Percentiles rank a stretch among this genome's conserved stretches.
These are phyloP conservation scores for Micromussa lordhowensis DNA, from an alignment of 92 coral and sea anemone genomes.

Conservation along the genomic window DNA sequence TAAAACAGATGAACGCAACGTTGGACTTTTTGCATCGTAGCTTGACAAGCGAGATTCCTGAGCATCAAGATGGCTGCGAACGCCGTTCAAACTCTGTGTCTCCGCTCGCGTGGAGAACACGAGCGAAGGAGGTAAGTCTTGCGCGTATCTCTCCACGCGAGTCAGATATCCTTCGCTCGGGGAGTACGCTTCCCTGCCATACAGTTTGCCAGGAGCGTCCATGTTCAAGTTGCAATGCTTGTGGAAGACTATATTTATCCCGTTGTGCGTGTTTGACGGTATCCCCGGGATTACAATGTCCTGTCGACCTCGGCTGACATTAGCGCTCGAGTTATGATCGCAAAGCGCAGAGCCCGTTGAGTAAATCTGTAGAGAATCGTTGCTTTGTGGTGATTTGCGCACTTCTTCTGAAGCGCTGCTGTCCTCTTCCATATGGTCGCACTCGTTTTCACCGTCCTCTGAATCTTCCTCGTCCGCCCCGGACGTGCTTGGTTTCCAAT, in stretches of 20 bases:
- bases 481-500: conserved; percentile 58
- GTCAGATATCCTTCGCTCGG: conserved; percentile 29
- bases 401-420: conserved; percentile 41
- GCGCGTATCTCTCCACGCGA: conserved; percentile 51
- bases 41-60: conserved; percentile 26
- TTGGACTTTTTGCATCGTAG: conserved; percentile 40
- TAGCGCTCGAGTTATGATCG: conserved; percentile 20
- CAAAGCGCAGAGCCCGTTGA: conserved; percentile 42
- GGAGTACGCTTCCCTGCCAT: conserved; percentile 29
- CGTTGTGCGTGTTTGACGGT: conserved; percentile 75
- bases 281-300: conserved; percentile 74
- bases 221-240: conserved; percentile 64
- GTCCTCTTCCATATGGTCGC: conserved; percentile 20
- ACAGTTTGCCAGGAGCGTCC: conserved; percentile 26
- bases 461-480: conserved; percentile 52
- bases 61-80: not conserved
- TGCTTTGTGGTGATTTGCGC: conserved; percentile 36
- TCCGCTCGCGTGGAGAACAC: conserved; percentile 51
- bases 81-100: conserved; percentile 6
- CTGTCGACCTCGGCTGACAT: not conserved
- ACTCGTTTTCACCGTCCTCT: conserved; percentile 39
- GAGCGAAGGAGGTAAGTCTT: conserved; percentile 54
- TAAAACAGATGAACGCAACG: conserved; percentile 55
- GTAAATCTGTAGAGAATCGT: conserved; percentile 40
- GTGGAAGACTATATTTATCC: conserved; percentile 78